phyloP scores from a whole-genome alignment of 1,140 invertebrate genomes.

The Drosophila pandora region DNA sequence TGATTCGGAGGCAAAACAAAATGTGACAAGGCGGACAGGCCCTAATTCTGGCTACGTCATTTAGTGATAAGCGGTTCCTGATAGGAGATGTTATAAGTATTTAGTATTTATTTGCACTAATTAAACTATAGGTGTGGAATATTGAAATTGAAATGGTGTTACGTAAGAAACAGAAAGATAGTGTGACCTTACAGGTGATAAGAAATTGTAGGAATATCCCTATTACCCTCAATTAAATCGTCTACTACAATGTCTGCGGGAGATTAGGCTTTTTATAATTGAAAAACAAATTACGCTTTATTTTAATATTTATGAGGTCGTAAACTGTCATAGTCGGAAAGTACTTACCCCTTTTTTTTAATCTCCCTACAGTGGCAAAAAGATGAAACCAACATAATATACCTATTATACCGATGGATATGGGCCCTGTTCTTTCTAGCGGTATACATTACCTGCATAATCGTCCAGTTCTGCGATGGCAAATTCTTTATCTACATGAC shows the following conservation, averaged over 20 bases:
- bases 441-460: conserved; percentile 84
- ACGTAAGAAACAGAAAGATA: background rate
- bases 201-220: background rate
- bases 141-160: conserved; percentile 23
- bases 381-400: conserved; percentile 80
- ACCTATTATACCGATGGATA: conserved; percentile 86
- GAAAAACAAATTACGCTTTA: conserved; percentile 1
- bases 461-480: conserved; percentile 82
- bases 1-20: conserved; percentile 22
- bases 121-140: conserved; percentile 29
- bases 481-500: conserved; percentile 89
- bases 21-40: conserved; percentile 28
- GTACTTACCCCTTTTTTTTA: background rate
- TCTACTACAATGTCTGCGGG: conserved; percentile 13
- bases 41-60: conserved; percentile 58
- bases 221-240: background rate
- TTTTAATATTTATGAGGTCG: background rate
- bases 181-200: conserved; percentile 9
- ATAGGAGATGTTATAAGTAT: conserved; percentile 19
- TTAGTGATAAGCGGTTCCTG: conserved; percentile 27
- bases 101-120: conserved; percentile 20
- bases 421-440: conserved; percentile 84
- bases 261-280: background rate
- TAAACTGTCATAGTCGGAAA: background rate
- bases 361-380: conserved; percentile 85